Conservation (phyloP, 2,113 vertebrate genomes). For the Tetrax tetrax region DNA sequence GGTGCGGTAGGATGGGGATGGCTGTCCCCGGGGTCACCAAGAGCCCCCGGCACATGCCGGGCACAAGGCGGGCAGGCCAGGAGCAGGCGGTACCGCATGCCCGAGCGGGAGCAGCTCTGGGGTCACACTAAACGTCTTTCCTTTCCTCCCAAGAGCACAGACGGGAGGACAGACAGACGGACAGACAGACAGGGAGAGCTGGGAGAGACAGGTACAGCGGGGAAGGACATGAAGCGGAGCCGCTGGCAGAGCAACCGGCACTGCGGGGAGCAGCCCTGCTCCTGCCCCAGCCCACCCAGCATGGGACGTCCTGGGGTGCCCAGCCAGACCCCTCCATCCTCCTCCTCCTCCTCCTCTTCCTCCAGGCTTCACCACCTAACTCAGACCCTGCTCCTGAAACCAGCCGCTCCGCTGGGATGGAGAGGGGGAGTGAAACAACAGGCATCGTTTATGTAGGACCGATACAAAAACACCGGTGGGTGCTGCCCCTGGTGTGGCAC, state of each 20-base stretch:
- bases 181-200: background rate
- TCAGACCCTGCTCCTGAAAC: background rate
- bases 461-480: background rate
- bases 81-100: background rate
- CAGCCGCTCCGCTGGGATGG: background rate
- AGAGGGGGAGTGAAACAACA: too few relatives aligned
- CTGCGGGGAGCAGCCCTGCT: background rate
- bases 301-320: rapidly evolving
- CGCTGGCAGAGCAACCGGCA: rapidly evolving
- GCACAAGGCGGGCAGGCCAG: rapidly evolving
- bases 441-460: constrained; percentile 15
- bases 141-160: background rate
- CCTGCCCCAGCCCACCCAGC: background rate
- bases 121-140: background rate
- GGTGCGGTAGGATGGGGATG: background rate
- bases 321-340: background rate
- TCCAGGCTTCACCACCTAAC: background rate
- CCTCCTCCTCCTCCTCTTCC: background rate
- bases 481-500: rapidly evolving
- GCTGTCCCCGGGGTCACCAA: background rate
- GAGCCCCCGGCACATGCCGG: rapidly evolving
- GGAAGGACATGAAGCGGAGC: background rate
- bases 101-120: background rate
- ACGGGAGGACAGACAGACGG: background rate
- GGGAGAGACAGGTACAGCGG: rapidly evolving